A percentile compares a stretch with the other conserved stretches of the same genome.
These are phyloP conservation scores for Zootermopsis nevadensis DNA, from an alignment of 2,888 invertebrate species.

Conservation along the genomic window DNA sequence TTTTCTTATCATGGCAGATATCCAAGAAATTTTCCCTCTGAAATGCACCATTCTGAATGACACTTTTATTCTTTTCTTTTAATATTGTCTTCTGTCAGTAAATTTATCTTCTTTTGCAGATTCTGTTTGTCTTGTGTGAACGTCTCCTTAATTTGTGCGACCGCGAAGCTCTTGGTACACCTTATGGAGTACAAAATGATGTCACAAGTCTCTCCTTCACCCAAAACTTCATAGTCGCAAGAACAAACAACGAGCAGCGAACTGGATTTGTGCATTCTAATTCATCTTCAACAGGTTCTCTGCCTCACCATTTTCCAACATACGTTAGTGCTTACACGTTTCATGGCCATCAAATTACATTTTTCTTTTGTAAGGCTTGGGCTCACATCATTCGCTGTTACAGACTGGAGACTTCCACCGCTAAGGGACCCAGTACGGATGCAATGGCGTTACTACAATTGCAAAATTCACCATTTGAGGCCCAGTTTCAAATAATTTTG, in stretches of 20 bases:
- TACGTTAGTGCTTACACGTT: constrained; percentile 55
- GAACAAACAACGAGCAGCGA: constrained; percentile 56
- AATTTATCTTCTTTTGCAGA: constrained; percentile 64
- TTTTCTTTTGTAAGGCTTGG: no score
- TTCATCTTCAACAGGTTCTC: constrained; percentile 59
- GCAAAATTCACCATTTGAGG: no score
- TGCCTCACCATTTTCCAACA: constrained; percentile 59
- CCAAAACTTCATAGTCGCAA: constrained; percentile 64
- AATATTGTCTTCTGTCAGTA: no score
- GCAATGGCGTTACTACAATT: no score
- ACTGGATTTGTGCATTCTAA: constrained; percentile 58
- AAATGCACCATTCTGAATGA: no score
- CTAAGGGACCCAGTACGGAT: no score
- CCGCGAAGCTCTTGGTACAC: constrained; percentile 67
- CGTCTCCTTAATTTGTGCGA: constrained; percentile 78
- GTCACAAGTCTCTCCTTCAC: constrained; percentile 70
- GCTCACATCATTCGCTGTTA: no score
- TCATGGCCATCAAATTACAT: background rate
- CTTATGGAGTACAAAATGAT: constrained; percentile 66
- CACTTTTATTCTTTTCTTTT: no score
- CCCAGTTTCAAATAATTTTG: no score
- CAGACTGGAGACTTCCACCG: background rate
- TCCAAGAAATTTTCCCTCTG: no score
- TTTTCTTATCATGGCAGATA: no score
- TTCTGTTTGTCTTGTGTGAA: constrained; percentile 82